These are phyloP conservation scores for Peribatodes rhomboidaria DNA, from an alignment of 2,888 invertebrate species.

Conservation along the genomic window DNA sequence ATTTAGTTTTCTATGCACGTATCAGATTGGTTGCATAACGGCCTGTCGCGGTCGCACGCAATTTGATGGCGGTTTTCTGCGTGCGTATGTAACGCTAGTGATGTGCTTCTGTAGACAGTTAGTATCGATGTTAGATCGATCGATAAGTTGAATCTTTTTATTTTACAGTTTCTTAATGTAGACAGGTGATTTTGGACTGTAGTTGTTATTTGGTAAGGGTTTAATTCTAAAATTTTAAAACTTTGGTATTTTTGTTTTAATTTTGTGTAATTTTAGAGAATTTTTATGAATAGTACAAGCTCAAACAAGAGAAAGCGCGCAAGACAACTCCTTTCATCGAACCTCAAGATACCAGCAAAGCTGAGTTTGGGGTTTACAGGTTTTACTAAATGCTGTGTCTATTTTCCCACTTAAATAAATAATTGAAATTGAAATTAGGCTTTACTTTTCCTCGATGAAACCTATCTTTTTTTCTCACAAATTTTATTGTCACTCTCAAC, in stretches of 20 bases:
- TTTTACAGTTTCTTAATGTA: neutral
- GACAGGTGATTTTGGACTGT: neutral
- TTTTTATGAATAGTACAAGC: no score
- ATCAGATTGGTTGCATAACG: slow-evolving; percentile 66
- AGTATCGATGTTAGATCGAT: neutral
- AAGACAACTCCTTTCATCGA: no score
- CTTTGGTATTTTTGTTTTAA: neutral
- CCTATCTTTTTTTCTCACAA: neutral
- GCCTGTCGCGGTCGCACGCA: slow-evolving; percentile 61
- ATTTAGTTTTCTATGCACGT: slow-evolving; percentile 61
- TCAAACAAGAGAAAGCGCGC: no score
- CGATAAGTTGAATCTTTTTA: neutral
- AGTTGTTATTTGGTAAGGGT: neutral
- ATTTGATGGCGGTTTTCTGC: slow-evolving; percentile 76
- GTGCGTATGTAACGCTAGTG: slow-evolving; percentile 59
- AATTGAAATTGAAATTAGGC: no score
- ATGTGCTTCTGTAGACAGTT: slow-evolving; percentile 40
- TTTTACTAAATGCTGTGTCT: no score
- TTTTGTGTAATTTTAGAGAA: neutral
- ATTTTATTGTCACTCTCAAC: neutral
- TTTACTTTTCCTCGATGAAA: neutral
- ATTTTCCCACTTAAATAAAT: no score
- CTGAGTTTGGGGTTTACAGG: no score
- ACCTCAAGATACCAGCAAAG: no score
- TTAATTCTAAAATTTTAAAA: neutral